A percentile compares a stretch with the other conserved stretches of the same genome.
Evolutionary conservation across 2,888 invertebrate genomes (phyloP).

Genomic region (Sminthurinus aureus): DNA sequence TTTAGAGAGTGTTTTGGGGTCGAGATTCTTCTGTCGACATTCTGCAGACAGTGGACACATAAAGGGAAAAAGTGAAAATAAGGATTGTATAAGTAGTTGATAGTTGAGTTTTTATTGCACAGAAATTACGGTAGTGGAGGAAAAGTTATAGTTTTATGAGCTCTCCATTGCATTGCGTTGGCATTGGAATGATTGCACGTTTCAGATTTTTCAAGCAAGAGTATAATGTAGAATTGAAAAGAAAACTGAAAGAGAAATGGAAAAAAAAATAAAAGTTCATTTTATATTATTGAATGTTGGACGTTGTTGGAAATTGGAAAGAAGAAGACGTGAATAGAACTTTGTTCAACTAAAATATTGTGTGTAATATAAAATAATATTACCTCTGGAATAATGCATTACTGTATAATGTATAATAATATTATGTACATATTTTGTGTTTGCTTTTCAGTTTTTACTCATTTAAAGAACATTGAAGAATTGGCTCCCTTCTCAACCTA

Average conservation of each 20-base stretch:
- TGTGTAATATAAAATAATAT: background rate
- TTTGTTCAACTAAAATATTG: too few relatives aligned
- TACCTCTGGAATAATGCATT: background rate
- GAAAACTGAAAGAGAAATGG: background rate
- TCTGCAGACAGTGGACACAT: too few relatives aligned
- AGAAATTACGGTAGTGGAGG: background rate
- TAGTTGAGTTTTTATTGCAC: background rate
- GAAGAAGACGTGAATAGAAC: too few relatives aligned
- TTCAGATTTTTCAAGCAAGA: background rate
- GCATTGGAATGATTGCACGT: background rate
- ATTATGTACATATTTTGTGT: background rate
- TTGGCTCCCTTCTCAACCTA: conserved; percentile 56
- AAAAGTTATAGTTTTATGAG: conserved; percentile 35
- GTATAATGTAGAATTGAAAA: background rate
- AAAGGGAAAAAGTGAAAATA: background rate
- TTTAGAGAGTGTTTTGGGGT: conserved; percentile 24
- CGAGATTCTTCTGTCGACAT: background rate
- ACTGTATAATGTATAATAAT: background rate
- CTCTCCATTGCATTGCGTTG: background rate
- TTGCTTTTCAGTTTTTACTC: conserved; percentile 49
- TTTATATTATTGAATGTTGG: too few relatives aligned
- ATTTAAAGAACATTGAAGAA: conserved; percentile 57
- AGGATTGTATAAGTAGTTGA: background rate
- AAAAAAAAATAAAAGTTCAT: background rate
- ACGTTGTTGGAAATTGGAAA: too few relatives aligned